phyloP scores from a whole-genome alignment of 2,888 invertebrate species.

The Zaprionus obscuricornis region DNA sequence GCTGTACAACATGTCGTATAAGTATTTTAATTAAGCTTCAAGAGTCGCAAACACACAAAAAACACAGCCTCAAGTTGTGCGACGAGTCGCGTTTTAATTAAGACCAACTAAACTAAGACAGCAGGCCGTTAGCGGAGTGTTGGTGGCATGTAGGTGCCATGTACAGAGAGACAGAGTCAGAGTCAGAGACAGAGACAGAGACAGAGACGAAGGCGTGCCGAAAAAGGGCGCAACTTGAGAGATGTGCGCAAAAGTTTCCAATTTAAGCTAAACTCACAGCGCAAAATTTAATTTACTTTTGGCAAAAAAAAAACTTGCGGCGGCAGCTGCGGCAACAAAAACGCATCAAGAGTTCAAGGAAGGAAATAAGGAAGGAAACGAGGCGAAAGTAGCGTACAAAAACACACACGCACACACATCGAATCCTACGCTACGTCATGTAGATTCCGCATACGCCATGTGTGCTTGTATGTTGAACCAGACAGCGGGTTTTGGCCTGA shows the following conservation, averaged over 20 bases:
- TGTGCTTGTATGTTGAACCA: constrained; percentile 9
- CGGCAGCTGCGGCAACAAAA: constrained; percentile 57
- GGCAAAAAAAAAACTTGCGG: constrained; percentile 68
- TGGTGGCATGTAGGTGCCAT: not conserved
- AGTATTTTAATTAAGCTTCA: constrained; percentile 79
- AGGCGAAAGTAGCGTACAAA: too few relatives aligned
- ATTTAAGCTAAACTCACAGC: constrained; percentile 70
- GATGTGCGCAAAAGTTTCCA: constrained; percentile 65
- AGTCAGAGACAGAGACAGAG: too few relatives aligned
- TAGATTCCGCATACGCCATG: constrained; percentile 52
- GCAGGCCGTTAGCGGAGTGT: constrained; percentile 1
- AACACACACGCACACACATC: too few relatives aligned
- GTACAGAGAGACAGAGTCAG: not conserved
- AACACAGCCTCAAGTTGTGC: constrained; percentile 56
- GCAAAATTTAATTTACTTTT: constrained; percentile 69
- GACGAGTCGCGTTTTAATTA: constrained; percentile 67
- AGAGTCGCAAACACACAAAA: constrained; percentile 63
- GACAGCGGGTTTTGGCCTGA: constrained; percentile 35
- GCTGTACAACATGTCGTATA: constrained; percentile 72
- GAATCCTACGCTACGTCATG: constrained; percentile 31
- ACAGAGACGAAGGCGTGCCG: too few relatives aligned
- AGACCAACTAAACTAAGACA: constrained; percentile 67
- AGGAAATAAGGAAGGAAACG: constrained; percentile 7
- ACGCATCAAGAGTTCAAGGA: constrained; percentile 5
- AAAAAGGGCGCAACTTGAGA: constrained; percentile 22